These are phyloP conservation scores for Thunnus maccoyii DNA, from an alignment of 2,113 vertebrate species.

Conservation along the genomic window DNA sequence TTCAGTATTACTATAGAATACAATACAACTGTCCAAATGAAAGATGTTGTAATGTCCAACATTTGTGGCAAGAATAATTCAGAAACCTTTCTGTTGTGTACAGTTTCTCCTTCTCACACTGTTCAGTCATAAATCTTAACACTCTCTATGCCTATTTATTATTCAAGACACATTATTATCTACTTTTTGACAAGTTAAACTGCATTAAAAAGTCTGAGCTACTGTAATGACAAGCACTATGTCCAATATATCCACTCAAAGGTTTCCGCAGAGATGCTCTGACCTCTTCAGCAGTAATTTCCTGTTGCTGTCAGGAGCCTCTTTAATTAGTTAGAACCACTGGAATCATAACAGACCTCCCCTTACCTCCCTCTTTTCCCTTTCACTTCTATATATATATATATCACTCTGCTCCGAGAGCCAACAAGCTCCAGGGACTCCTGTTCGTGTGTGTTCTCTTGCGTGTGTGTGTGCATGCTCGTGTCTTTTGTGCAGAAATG, in stretches of 20 bases:
- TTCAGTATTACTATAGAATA: too few relatives aligned
- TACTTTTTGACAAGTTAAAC: conserved; percentile 23
- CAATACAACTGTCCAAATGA: too few relatives aligned
- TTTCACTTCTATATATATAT: conserved; percentile 76
- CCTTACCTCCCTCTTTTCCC: conserved; percentile 19
- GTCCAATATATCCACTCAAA: not conserved
- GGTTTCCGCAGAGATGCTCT: conserved; percentile 26
- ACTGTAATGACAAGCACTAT: conserved; percentile 6
- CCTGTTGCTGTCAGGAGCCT: conserved; percentile 65
- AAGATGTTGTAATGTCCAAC: too few relatives aligned
- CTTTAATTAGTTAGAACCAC: conserved; percentile 74
- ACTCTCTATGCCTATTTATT: not conserved
- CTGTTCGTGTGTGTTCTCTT: conserved; percentile 50
- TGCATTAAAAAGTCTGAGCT: conserved; percentile 29
- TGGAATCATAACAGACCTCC: conserved; percentile 68
- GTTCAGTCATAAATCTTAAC: not conserved
- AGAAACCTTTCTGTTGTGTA: not conserved
- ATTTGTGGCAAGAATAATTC: not conserved
- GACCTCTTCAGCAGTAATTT: conserved; percentile 62
- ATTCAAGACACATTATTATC: conserved; percentile 8
- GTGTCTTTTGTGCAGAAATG: conserved; percentile 39
- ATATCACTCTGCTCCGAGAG: conserved; percentile 52
- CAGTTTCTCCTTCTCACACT: not conserved
- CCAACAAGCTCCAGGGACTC: conserved; percentile 63
- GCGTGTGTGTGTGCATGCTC: not conserved